These are phyloP conservation scores for Erebia ligea DNA, from an alignment of 2,888 invertebrate species.

Conservation along the genomic window DNA sequence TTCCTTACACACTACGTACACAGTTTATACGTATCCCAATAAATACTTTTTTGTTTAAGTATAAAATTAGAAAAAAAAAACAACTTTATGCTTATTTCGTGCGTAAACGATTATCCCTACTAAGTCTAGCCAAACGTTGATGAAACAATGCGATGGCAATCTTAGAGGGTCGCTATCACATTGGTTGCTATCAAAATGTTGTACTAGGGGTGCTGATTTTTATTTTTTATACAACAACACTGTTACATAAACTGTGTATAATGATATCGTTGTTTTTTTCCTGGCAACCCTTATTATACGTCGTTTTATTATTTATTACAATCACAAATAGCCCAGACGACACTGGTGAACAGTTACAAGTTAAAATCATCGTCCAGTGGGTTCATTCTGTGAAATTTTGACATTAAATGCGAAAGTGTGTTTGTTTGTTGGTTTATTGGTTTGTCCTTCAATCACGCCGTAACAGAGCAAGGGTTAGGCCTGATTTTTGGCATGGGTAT, in stretches of 20 bases:
- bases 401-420: no score
- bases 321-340: constrained; percentile 35
- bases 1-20: constrained; percentile 63
- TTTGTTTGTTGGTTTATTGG: no score
- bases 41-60: constrained; percentile 72
- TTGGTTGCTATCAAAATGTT: not conserved
- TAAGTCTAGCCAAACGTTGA: constrained; percentile 22
- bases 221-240: not conserved
- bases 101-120: constrained; percentile 32
- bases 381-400: not conserved
- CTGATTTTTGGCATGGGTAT: no score
- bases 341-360: constrained; percentile 32
- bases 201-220: constrained; percentile 1
- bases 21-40: constrained; percentile 69
- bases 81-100: constrained; percentile 68
- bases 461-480: no score
- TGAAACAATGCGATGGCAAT: not conserved
- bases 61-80: constrained; percentile 77
- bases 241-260: constrained; percentile 1
- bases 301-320: constrained; percentile 10
- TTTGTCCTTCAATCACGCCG: no score
- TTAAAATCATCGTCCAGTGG: not conserved
- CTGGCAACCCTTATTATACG: constrained; percentile 30
- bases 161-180: not conserved
- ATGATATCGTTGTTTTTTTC: constrained; percentile 25